Evolutionary conservation across 1,140 invertebrate genomes (phyloP), one percentile per base, ranked within the genome.

Genomic region (Drosophila albomicans): DNA sequence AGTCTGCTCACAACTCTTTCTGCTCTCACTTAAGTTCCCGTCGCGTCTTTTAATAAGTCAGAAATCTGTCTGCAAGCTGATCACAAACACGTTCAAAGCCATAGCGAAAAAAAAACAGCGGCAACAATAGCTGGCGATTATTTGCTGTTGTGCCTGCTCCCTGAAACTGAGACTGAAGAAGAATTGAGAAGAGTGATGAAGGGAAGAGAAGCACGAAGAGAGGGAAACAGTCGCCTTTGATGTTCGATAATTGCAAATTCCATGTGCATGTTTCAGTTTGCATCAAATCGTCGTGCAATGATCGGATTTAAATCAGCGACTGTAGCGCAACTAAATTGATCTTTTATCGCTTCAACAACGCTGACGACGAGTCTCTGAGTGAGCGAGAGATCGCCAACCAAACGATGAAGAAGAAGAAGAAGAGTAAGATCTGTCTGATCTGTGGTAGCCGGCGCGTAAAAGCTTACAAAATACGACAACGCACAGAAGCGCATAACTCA

Each of bases 171-270:
- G 7, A n/a, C 28, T 15, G 13, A 10, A n/a, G 7, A 11, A 0
- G 4, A 6, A 13, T 28, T 7, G 20, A 28, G 11, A 13, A 16
- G 6, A 15, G 4, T 16, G 25, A 28, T 25, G 11, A 38, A 10
- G 28, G 43, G 4, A 25, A 25, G 20, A 28, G 8, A 5, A 5
- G n/a, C n/a, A 8, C 4, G 15, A 0, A 20, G 6, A n/a, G 25
- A 38, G 58, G 11, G 32, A 32, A 10, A 15, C 13, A 59, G 30
- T 49, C 35, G 65, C 75, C 79, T 89, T 89, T 89, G 82, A 90
- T 79, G 86, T 89, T 80, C 86, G 86, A 89, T 89, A 89, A 89
- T 89, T 89, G 86, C 86, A 80, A 90, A 89, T 89, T 91, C 86
- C 86, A 79, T 86, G 86, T 82, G 87, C 86, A 89, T 90, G 86